phyloP scores from a whole-genome alignment of 92 coral and sea anemone species.

The Umimayanthus chanpuru region DNA sequence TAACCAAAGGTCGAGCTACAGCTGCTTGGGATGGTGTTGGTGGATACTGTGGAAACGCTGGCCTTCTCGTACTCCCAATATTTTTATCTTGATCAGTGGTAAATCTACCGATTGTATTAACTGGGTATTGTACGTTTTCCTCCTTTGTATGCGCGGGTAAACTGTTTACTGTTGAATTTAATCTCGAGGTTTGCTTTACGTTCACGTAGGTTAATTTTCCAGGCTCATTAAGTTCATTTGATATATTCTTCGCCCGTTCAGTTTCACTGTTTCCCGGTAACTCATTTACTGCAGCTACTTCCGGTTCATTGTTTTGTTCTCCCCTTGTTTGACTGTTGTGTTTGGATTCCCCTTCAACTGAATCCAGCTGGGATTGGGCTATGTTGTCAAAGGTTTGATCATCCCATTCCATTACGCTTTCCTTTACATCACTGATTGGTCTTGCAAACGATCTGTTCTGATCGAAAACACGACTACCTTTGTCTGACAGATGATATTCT shows the following conservation, averaged over 20 bases:
- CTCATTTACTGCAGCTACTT: neutral
- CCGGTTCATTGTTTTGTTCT: neutral
- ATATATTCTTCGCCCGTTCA: too few species aligned
- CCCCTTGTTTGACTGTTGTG: neutral
- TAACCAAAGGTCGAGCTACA: conserved; percentile 36
- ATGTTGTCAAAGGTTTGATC: conserved; percentile 48
- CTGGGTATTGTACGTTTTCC: neutral
- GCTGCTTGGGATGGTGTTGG: conserved; percentile 27
- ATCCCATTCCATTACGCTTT: conserved; percentile 44
- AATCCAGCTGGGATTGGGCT: conserved; percentile 5
- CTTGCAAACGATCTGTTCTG: neutral
- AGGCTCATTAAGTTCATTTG: neutral
- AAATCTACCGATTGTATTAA: neutral
- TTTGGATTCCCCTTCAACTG: neutral
- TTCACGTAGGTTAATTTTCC: neutral
- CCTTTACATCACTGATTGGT: neutral
- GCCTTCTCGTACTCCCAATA: neutral
- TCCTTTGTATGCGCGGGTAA: neutral
- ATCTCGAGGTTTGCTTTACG: neutral
- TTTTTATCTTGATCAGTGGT: neutral
- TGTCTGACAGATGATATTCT: neutral
- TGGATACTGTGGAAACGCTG: neutral
- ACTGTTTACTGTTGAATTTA: neutral
- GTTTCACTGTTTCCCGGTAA: neutral
- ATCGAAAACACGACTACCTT: neutral